phyloP scores from a whole-genome alignment of 2,113 vertebrate genomes.

The Hyaena hyaena region DNA sequence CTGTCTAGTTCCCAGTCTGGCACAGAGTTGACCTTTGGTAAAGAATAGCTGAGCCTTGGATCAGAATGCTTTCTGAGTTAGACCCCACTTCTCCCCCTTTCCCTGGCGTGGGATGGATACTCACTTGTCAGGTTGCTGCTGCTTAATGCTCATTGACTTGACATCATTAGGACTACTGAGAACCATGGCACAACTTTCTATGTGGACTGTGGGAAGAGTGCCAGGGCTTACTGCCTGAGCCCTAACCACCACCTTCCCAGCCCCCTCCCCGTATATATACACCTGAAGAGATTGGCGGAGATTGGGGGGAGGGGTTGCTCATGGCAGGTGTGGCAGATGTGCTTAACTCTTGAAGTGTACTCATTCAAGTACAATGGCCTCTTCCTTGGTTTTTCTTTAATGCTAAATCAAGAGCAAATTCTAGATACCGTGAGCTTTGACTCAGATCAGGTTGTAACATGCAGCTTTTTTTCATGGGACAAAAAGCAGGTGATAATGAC shows the following conservation, averaged over 20 bases:
- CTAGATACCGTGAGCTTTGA: not conserved
- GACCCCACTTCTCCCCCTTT: not conserved
- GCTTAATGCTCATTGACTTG: not conserved
- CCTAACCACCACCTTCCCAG: not conserved
- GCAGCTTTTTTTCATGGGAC: not conserved
- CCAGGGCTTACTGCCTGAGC: not conserved
- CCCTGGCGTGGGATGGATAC: not conserved
- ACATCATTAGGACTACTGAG: not conserved
- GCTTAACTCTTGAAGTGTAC: not conserved
- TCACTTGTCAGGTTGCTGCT: constrained; percentile 17
- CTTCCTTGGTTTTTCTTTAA: not conserved
- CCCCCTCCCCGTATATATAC: rapidly evolving
- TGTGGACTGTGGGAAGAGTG: not conserved
- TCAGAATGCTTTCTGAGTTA: not conserved
- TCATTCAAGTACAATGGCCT: not conserved
- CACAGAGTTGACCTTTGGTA: not conserved
- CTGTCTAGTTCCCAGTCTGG: not conserved
- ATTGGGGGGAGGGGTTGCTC: not conserved
- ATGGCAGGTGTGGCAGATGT: not conserved
- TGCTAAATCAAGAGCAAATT: constrained; percentile 15
- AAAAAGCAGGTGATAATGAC: not conserved
- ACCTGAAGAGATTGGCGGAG: not conserved
- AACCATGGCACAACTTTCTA: not conserved
- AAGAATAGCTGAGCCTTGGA: not conserved
- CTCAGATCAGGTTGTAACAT: not conserved